Percentiles rank a stretch among this genome's conserved stretches.
Evolutionary conservation across 2,888 invertebrate species (phyloP).

Genomic region (Ecdyonurus torrentis): DNA sequence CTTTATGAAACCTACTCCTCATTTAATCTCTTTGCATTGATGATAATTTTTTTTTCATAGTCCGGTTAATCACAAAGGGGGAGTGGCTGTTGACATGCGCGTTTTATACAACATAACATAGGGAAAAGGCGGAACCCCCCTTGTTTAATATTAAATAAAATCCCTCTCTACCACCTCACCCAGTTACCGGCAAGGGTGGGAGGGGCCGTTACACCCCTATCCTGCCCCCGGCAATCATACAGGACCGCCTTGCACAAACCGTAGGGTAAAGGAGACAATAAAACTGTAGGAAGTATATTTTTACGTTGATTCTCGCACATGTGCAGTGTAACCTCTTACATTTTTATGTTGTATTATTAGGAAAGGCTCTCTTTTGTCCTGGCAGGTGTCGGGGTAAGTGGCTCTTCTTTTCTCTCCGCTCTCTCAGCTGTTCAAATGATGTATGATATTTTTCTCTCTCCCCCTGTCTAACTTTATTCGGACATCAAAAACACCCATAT

Average conservation of each 20-base stretch:
- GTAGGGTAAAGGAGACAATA: neutral
- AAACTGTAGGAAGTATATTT: neutral
- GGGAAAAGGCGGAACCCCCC: neutral
- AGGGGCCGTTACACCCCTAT: slow-evolving; percentile 1
- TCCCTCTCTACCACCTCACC: too few species aligned
- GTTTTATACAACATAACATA: too few species aligned
- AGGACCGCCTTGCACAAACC: slow-evolving; percentile 2
- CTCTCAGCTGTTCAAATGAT: neutral
- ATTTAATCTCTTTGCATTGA: neutral
- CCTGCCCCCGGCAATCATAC: neutral
- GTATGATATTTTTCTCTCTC: neutral
- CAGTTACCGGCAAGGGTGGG: neutral
- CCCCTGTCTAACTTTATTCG: too few species aligned
- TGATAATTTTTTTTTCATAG: too few species aligned
- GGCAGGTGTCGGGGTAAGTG: neutral
- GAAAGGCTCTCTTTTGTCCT: neutral
- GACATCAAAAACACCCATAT: neutral
- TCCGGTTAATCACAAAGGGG: slow-evolving; percentile 1
- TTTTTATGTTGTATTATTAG: neutral
- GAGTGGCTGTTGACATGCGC: neutral
- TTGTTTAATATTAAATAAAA: neutral
- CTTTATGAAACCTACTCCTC: neutral
- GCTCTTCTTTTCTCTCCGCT: neutral
- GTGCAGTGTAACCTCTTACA: neutral
- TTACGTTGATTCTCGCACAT: neutral